Evolutionary conservation across 2,888 invertebrate species (phyloP), one percentile per base, ranked within the genome.

Genomic region (Chorisops tibialis): DNA sequence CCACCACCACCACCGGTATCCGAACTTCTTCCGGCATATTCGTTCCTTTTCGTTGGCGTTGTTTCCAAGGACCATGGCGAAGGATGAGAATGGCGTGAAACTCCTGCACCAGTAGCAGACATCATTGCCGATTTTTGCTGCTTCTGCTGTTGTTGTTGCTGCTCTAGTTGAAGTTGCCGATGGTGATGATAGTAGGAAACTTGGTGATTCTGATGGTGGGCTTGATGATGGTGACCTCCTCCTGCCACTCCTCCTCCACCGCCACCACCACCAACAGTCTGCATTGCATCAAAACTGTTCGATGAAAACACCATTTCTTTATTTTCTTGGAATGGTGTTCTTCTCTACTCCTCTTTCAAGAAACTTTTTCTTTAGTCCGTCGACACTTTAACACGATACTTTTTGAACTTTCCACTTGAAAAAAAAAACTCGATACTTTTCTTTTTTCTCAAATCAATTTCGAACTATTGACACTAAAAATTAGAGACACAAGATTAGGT

Each of bases 241-340:
- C 48, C 48, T 22, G 4, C 12, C 7, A 16, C 16, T 19, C 49
- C 49, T n/a, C 24, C 30, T 19, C 49, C 49, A 7, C 50, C 50
- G 3, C 50, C 35, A 4, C 38, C 24, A 1, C 47, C 43, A 11
- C 49, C 56, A 24, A 60, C 45, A 43, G 63, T 47, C 61, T 65
- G 63, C 60, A 63, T 59, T 62, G 65, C 63, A 62, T 63, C 65
- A 49, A 63, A 62, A 43, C 54, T 62, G 11, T 52, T 51, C 56
- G 63, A 62, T 39, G 65, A 63, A 37, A 65, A 51, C 16, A 65
- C 65, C 65, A 65, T 65, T n/a, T n/a, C n/a, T n/a, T n/a, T n/a
- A n/a, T n/a, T n/a, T n/a, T n/a, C n/a, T n/a, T n/a, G n/a, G n/a
- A n/a, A n/a, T n/a, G n/a, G n/a, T n/a, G n/a, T n/a, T n/a, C n/a